Evolutionary conservation across 1,140 invertebrate genomes (phyloP).

Genomic region (Epicauta chinensis): DNA sequence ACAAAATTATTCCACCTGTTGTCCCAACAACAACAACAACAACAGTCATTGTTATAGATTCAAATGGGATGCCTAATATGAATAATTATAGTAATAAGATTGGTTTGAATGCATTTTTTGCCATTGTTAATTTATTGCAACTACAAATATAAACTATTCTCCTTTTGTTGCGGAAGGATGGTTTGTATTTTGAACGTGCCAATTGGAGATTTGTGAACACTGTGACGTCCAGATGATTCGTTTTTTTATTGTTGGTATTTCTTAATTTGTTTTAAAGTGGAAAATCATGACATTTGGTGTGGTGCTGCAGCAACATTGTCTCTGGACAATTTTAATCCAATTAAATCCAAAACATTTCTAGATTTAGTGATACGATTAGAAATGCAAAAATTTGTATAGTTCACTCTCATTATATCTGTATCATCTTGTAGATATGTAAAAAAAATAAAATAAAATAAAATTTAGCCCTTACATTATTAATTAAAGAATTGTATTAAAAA

Average conservation of each 20-base stretch:
- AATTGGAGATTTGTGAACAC: not conserved
- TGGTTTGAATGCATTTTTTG: no score
- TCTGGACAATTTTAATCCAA: not conserved
- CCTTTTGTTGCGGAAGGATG: constrained; percentile 24
- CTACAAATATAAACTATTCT: no score
- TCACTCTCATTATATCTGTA: constrained; percentile 26
- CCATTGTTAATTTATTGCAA: no score
- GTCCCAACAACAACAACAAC: no score
- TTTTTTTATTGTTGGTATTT: no score
- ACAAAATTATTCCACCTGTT: not conserved
- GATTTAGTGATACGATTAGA: constrained; percentile 16
- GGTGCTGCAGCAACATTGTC: constrained; percentile 33
- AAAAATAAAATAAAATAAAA: constrained; percentile 28
- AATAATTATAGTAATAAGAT: no score
- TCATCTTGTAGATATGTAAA: constrained; percentile 39
- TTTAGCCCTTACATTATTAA: constrained; percentile 35
- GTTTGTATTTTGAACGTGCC: no score
- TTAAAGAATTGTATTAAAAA: constrained; percentile 26
- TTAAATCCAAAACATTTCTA: constrained; percentile 15
- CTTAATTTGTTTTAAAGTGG: no score
- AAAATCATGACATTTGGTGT: constrained; percentile 27
- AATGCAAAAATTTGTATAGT: constrained; percentile 23
- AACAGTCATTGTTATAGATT: no score
- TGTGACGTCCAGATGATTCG: constrained; percentile 36
- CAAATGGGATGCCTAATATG: no score